A percentile compares a stretch with the other conserved stretches of the same genome.
phyloP scores from a whole-genome alignment of 2,888 invertebrate genomes.

The Stenichneumon culpator region DNA sequence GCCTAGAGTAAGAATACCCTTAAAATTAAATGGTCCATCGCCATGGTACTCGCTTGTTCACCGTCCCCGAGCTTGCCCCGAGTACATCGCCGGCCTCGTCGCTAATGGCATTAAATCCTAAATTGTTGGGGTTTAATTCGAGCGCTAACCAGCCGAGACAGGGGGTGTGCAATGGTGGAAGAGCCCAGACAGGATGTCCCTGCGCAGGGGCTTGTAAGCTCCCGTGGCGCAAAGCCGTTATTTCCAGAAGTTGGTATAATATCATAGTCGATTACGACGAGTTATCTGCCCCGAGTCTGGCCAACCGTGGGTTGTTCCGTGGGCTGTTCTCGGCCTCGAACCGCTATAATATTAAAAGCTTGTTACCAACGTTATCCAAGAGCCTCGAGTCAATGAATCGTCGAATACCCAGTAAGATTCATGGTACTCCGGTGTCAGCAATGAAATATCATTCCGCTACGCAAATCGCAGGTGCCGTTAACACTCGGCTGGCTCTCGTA shows the following conservation, averaged over 20 bases:
- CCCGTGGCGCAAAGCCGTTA: constrained; percentile 46
- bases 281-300: constrained; percentile 30
- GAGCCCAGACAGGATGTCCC: constrained; percentile 6
- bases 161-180: constrained; percentile 42
- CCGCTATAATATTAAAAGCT: not conserved
- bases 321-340: not conserved
- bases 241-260: constrained; percentile 58
- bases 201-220: constrained; percentile 40
- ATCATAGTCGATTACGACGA: constrained; percentile 62
- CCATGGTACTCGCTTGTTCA: constrained; percentile 10
- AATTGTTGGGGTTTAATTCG: constrained; percentile 67
- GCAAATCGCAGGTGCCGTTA: constrained; percentile 38
- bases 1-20: constrained; percentile 5
- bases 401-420: not conserved
- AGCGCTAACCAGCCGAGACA: constrained; percentile 62
- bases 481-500: constrained; percentile 31
- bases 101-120: constrained; percentile 68
- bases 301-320: not conserved
- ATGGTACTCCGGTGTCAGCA: not conserved
- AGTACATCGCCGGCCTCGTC: constrained; percentile 31
- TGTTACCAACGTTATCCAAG: not conserved
- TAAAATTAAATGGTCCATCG: constrained; percentile 53
- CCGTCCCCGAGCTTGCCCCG: constrained; percentile 11
- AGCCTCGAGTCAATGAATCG: not conserved
- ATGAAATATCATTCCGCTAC: constrained; percentile 30